Evolutionary conservation across 2,888 invertebrate species (phyloP), one percentile per base, ranked within the genome.

Genomic region (Bellardia pandia): DNA sequence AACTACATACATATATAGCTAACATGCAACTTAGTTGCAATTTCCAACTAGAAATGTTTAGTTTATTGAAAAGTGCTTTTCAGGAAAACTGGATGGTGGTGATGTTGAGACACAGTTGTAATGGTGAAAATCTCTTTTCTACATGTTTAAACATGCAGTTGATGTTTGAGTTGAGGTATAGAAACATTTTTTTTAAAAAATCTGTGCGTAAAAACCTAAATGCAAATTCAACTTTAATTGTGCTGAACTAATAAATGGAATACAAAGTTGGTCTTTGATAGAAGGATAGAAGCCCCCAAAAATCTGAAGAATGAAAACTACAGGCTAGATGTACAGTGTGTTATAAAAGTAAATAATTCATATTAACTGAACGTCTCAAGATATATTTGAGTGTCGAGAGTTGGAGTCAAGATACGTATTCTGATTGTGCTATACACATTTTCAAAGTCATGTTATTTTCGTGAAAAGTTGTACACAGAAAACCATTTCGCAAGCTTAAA

Each of bases 151-250:
- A 58, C 78, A 84, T 84, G 76, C 42, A 71, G 62, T 77, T 69
- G 71, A 71, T 77, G 53, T 71, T 83, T 69, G 40, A 76, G 69
- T 76, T 68, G 60, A 69, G 60, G 33, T 51, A 64, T 69, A 45
- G 68, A 69, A 48, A 68, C 75, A 45, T 11, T 48, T 58, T 62
- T 60, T 62, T 68, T 16, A 16, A 42, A 75, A 84, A 83, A 86
- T 86, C 79, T 86, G 40, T 80, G 76, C 79, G 37, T 84, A 77
- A 82, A 82, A 75, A 40, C 66, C 79, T 60, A 80, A 86, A 86
- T 84, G 84, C 84, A 84, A 86, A 86, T 84, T 80, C 80, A 84
- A 71, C 60, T 76, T 80, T 84, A 80, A 86, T 84, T 84, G 84
- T 84, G 84, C 84, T 76, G 84, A 86, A 84, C 86, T 84, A 84